These are phyloP conservation scores for Eledona agricola DNA, from an alignment of 2,888 invertebrate species.

Conservation along the genomic window DNA sequence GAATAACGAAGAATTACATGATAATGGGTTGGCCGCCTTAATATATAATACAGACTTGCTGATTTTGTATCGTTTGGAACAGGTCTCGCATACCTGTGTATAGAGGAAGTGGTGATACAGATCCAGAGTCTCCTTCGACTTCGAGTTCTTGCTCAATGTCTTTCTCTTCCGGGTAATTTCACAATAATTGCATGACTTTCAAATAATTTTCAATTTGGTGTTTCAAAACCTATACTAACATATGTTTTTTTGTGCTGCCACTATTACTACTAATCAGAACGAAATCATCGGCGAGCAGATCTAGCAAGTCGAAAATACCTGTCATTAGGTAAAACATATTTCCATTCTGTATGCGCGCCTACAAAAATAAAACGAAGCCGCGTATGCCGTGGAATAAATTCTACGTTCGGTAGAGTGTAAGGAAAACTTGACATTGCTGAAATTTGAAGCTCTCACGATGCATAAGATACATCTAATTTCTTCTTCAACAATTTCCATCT, in stretches of 20 bases:
- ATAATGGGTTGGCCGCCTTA: conserved; percentile 24
- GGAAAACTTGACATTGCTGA: no score
- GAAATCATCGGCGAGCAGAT: conserved; percentile 57
- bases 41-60: no score
- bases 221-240: conserved; percentile 39
- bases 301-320: conserved; percentile 59
- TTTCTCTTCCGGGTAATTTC: conserved; percentile 62
- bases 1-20: not conserved
- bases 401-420: no score
- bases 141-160: conserved; percentile 63
- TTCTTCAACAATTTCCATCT: no score
- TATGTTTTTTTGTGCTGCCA: conserved; percentile 37
- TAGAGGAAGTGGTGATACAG: conserved; percentile 66
- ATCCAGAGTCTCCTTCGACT: conserved; percentile 61
- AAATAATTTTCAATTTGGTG: conserved; percentile 8
- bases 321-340: conserved; percentile 59
- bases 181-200: conserved; percentile 4
- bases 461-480: no score
- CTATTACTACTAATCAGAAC: conserved; percentile 53
- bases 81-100: conserved; percentile 78
- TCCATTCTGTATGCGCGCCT: no score
- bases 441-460: no score
- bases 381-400: no score
- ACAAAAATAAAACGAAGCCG: no score
- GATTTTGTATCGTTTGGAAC: conserved; percentile 17